Evolutionary conservation across 1,140 invertebrate genomes (phyloP).

Genomic region (Portunus trituberculatus): DNA sequence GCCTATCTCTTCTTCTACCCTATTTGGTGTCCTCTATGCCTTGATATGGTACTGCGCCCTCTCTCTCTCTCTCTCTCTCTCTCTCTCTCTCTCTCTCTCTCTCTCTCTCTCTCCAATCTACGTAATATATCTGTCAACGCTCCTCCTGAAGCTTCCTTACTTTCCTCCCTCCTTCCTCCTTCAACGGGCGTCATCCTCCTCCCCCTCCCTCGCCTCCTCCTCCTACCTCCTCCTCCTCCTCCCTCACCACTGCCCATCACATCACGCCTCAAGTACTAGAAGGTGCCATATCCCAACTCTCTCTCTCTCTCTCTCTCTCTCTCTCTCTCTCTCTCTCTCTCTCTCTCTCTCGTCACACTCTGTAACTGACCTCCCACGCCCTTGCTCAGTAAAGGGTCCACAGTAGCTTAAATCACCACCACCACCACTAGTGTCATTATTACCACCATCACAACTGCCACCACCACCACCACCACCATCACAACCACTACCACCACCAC

Average conservation of each 20-base stretch:
- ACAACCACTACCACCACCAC: too few relatives aligned
- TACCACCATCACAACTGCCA: too few relatives aligned
- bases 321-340: slow-evolving; percentile 20
- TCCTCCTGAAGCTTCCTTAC: too few relatives aligned
- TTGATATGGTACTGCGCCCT: not conserved
- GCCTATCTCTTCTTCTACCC: not conserved
- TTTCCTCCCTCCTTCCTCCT: too few relatives aligned
- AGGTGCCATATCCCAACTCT: not conserved
- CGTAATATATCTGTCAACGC: too few relatives aligned
- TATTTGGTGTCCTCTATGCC: not conserved
- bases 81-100: slow-evolving; percentile 8
- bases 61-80: slow-evolving; percentile 20
- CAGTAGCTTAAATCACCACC: not conserved
- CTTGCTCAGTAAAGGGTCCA: not conserved
- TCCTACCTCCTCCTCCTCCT: too few relatives aligned
- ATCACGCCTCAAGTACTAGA: too few relatives aligned
- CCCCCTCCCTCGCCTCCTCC: too few relatives aligned
- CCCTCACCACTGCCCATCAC: too few relatives aligned
- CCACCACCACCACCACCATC: too few relatives aligned
- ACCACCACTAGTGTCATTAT: not conserved
- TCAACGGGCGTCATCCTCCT: too few relatives aligned
- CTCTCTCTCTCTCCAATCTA: not conserved
- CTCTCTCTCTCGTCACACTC: not conserved
- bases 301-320: not conserved
- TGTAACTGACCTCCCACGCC: not conserved